Conservation (phyloP, 2,113 vertebrate genomes). For the Dromaius novaehollandiae region DNA sequence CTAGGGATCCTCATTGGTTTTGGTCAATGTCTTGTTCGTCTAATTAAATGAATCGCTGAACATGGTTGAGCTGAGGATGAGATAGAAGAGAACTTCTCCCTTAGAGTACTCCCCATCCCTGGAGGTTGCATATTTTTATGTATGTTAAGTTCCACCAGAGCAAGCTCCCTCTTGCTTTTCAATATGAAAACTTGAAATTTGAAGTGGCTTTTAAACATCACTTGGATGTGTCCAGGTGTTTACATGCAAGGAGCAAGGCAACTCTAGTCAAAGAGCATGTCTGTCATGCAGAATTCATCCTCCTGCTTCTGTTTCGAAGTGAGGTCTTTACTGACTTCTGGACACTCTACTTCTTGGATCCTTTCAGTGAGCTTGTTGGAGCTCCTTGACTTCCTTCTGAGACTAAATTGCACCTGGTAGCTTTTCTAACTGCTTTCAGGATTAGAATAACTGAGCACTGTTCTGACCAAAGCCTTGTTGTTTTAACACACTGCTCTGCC, state of each 20-base stretch:
- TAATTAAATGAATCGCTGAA: not conserved
- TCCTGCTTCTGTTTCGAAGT: not conserved
- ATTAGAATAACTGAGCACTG: not conserved
- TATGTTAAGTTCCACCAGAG: not conserved
- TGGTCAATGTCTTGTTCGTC: not conserved
- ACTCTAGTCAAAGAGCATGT: not conserved
- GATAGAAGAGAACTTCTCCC: not conserved
- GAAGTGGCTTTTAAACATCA: not conserved
- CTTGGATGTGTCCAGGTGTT: not conserved
- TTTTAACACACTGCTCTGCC: not conserved
- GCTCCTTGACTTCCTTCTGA: not conserved
- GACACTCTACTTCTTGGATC: not conserved
- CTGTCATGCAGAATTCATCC: not conserved
- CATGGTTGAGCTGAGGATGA: not conserved
- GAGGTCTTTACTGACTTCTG: not conserved
- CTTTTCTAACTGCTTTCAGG: not conserved
- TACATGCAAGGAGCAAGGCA: not conserved
- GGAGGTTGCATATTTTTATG: not conserved
- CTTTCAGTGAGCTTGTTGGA: not conserved
- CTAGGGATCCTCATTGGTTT: not conserved
- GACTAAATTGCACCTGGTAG: not conserved
- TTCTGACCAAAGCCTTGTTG: not conserved
- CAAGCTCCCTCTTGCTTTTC: not conserved
- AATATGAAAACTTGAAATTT: not conserved
- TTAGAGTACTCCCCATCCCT: not conserved